phyloP scores from a whole-genome alignment of 35 echinoderm and acorn worm genomes.

The Amphiura filiformis region DNA sequence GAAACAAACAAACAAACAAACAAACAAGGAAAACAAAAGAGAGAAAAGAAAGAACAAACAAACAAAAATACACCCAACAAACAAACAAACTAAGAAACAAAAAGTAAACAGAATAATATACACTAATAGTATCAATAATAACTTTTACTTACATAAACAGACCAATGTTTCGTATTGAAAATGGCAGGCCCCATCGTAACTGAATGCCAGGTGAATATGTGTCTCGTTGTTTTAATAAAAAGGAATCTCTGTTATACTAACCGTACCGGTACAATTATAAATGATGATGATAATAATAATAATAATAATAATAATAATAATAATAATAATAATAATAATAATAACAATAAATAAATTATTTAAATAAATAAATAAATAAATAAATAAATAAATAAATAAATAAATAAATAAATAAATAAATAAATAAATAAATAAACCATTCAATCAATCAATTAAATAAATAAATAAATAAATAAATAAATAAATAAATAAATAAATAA shows the following conservation, averaged over 20 bases:
- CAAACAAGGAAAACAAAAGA: neutral
- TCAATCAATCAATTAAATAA: neutral
- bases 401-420: neutral
- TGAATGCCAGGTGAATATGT: constrained; percentile 47
- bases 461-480: too few species aligned
- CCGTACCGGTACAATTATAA: constrained; percentile 73
- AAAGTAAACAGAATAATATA: neutral
- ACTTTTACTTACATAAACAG: constrained; percentile 66
- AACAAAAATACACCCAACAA: too few species aligned
- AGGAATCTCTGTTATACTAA: constrained; percentile 55
- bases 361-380: neutral
- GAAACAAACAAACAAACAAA: neutral
- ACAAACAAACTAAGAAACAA: too few species aligned
- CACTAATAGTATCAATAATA: constrained; percentile 1
- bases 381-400: neutral
- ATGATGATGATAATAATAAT: neutral
- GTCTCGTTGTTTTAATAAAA: constrained; percentile 44
- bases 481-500: too few species aligned
- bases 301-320: too few species aligned
- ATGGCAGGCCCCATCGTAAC: constrained; percentile 70
- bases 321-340: too few species aligned
- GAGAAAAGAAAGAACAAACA: too few species aligned
- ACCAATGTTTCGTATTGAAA: constrained; percentile 93
- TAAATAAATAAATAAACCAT: neutral
- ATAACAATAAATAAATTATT: neutral